Conservation (phyloP, 2,888 invertebrate genomes). For the Gymnocheta viridis region DNA sequence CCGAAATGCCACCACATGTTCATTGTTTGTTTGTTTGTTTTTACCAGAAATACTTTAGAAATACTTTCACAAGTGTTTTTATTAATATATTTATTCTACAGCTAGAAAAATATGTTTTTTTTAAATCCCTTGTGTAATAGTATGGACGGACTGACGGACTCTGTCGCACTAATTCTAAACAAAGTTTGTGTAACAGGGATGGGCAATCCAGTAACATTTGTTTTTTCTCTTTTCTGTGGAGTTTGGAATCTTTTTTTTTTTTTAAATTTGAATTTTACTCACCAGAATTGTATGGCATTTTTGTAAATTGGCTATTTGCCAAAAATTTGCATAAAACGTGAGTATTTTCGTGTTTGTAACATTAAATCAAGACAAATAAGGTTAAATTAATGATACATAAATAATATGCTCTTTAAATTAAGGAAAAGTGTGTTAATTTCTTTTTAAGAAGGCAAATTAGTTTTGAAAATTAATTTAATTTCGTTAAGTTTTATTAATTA, state of each 20-base stretch:
- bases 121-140: neutral
- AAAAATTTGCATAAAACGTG: conserved; percentile 44
- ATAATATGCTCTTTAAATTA: neutral
- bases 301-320: conserved; percentile 52
- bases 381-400: conserved; percentile 30
- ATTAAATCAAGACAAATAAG: conserved; percentile 42
- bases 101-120: neutral
- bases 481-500: no score
- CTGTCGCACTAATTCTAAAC: neutral
- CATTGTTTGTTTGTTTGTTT: no score
- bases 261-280: neutral
- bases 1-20: no score
- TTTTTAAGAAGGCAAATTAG: neutral
- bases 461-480: no score
- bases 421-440: neutral
- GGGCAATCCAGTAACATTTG: neutral
- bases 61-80: conserved; percentile 36
- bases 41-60: neutral
- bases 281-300: neutral
- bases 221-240: neutral
- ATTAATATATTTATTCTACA: neutral
- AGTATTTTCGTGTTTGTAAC: conserved; percentile 2
- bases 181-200: neutral
- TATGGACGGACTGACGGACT: no score
- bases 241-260: neutral